Base-by-base conservation (phyloP, 2,888 invertebrate species). In the Platerodrilus igneus region DNA sequence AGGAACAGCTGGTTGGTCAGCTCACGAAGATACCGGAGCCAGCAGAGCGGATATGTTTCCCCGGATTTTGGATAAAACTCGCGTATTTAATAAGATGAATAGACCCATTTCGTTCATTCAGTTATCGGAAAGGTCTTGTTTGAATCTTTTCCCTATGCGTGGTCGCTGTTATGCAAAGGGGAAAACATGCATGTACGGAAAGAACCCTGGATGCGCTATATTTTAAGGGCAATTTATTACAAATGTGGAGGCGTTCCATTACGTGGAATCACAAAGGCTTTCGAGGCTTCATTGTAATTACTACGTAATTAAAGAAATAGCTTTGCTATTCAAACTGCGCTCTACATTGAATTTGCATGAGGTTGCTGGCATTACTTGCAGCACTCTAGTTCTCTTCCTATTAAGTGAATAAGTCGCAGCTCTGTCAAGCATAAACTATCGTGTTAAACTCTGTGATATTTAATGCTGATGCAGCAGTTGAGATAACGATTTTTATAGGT, bases 81-180 rank as follows among this genome's bases (percentile, higher is more conserved):
- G 53, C 57, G 63, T 63, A 65, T 65, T 77, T 77, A 75, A 76
- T 73, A 76, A 77, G 77, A 77, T 70, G 73, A 74, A 77, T 76
- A 71, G 73, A 69, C 70, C 73, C 71, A 74, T 77, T 77, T 70
- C 73, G 74, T 74, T 76, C 76, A 77, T 77, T 77, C 76, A 73
- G 74, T 77, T 77, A 77, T 77, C 76, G 75, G 69, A 70, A 64
- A 66, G n/a, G 56, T 52, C 51, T 39, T 37, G 45, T 53, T 46
- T 56, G 66, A 66, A 70, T 71, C 71, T 69, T n/a, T n/a, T n/a
- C n/a, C n/a, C n/a, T n/a, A n/a, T n/a, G 70, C 68, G 66, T 67
- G 67, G 66, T 44, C 48, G 55, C 44, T 49, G 34, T 36, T 37
- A 41, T 42, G 38, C 41, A 41, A 45, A 44, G 41, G 28, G 33